Evolutionary conservation across 1,140 invertebrate species (phyloP).

Genomic region (Drosophila neocordata): DNA sequence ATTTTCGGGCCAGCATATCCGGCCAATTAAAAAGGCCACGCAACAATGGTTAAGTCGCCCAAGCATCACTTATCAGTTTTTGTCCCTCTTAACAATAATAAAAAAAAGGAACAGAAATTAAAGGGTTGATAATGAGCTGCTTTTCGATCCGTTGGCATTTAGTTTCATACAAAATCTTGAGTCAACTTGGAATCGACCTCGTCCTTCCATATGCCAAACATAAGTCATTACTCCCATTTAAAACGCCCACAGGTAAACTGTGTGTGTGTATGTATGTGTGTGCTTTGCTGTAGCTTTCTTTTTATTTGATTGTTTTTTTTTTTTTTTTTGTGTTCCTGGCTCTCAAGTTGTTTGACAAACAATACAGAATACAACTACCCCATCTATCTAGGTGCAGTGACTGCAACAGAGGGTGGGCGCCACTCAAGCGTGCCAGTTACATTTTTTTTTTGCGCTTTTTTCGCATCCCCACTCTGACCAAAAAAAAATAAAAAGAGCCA

Average conservation of each 20-base stretch:
- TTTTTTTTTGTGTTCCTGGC: conserved; percentile 19
- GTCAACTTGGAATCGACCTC: conserved; percentile 28
- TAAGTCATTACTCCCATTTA: conserved; percentile 73
- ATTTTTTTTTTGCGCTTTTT: conserved; percentile 74
- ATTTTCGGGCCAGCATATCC: conserved; percentile 36
- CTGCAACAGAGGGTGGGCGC: conserved; percentile 27
- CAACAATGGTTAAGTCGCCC: conserved; percentile 67
- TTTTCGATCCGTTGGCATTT: conserved; percentile 1
- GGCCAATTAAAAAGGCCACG: conserved; percentile 77
- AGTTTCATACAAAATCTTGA: conserved; percentile 31
- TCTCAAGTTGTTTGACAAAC: conserved; percentile 76
- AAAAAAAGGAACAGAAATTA: not conserved
- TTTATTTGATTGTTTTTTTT: not conserved
- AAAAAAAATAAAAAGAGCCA: conserved; percentile 20
- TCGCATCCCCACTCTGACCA: conserved; percentile 17
- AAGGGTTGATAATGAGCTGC: conserved; percentile 47
- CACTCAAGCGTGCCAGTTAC: conserved; percentile 75
- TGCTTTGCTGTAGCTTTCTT: conserved; percentile 33
- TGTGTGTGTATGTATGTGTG: too few relatives aligned
- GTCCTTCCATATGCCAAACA: conserved; percentile 45
- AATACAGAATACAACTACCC: conserved; percentile 54
- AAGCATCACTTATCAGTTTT: conserved; percentile 66
- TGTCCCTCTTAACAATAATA: not conserved
- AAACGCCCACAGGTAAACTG: conserved; percentile 49
- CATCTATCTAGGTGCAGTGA: conserved; percentile 22